Conservation (phyloP, 1,140 invertebrate genomes). For the Proctacanthus coquilletti region DNA sequence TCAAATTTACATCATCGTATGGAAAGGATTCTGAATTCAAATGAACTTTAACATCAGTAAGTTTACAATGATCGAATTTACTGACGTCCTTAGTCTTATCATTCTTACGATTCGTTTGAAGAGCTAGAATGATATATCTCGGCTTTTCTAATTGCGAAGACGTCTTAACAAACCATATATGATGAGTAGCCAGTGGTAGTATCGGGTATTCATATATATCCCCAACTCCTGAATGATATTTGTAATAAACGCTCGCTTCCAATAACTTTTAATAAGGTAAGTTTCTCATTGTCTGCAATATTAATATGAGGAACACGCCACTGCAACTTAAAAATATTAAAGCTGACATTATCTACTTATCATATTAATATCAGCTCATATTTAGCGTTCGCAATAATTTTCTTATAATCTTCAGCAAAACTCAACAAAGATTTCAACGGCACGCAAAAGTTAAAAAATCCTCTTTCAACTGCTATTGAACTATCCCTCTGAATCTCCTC, state of each 20-base stretch:
- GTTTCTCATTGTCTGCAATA: no score
- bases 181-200: conserved; percentile 14
- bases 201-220: conserved; percentile 26
- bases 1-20: conserved; percentile 16
- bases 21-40: conserved; percentile 20
- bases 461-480: conserved; percentile 26
- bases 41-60: conserved; percentile 14
- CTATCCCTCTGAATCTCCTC: conserved; percentile 30
- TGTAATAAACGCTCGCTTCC: no score
- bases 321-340: no score
- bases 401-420: conserved; percentile 33
- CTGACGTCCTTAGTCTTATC: conserved; percentile 6
- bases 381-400: conserved; percentile 30
- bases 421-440: conserved; percentile 28
- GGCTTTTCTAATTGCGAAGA: conserved; percentile 18
- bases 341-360: conserved; percentile 16
- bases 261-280: no score
- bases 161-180: conserved; percentile 21
- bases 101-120: conserved; percentile 13
- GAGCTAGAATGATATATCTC: conserved; percentile 14
- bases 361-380: conserved; percentile 32
- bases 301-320: no score
- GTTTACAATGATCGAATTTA: conserved; percentile 15
- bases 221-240: conserved; percentile 23
- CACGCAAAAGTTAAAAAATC: conserved; percentile 24